Evolutionary conservation across 2,888 invertebrate genomes (phyloP).

Genomic region (Tenthredo amoena): DNA sequence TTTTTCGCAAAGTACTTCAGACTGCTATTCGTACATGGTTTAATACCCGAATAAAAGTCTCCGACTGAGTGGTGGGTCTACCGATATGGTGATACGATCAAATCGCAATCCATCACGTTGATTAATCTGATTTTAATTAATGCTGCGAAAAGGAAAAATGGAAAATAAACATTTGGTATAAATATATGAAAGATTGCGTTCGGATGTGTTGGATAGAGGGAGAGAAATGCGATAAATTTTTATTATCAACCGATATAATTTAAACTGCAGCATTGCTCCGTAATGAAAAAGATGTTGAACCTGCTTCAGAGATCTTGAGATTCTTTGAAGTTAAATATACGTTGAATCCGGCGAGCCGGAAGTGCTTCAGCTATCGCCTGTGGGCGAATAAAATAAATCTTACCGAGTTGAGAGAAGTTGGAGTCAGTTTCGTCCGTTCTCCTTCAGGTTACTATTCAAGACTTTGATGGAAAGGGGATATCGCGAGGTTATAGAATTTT

Average conservation of each 20-base stretch:
- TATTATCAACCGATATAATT: neutral
- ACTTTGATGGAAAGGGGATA: neutral
- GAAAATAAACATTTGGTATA: neutral
- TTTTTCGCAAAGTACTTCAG: neutral
- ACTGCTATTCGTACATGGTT: neutral
- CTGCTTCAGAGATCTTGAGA: neutral
- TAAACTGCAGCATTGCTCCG: neutral
- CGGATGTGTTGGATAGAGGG: neutral
- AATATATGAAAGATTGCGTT: neutral
- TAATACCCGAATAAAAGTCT: slow-evolving; percentile 9
- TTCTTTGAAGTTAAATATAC: slow-evolving; percentile 26
- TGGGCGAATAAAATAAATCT: slow-evolving; percentile 39
- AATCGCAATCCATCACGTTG: neutral
- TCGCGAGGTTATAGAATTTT: neutral
- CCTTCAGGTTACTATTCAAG: neutral
- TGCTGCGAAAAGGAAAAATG: neutral
- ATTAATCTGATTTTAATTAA: neutral
- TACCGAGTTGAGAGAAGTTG: neutral
- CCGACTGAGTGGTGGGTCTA: neutral
- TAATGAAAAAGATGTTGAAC: slow-evolving; percentile 8
- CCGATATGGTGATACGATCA: neutral
- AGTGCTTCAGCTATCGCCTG: slow-evolving; percentile 46
- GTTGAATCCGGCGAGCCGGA: slow-evolving; percentile 30
- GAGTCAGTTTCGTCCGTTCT: slow-evolving; percentile 12
- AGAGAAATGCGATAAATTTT: neutral